These are phyloP conservation scores for Bettongia penicillata DNA, from an alignment of 2,113 vertebrate genomes.

Conservation along the genomic window DNA sequence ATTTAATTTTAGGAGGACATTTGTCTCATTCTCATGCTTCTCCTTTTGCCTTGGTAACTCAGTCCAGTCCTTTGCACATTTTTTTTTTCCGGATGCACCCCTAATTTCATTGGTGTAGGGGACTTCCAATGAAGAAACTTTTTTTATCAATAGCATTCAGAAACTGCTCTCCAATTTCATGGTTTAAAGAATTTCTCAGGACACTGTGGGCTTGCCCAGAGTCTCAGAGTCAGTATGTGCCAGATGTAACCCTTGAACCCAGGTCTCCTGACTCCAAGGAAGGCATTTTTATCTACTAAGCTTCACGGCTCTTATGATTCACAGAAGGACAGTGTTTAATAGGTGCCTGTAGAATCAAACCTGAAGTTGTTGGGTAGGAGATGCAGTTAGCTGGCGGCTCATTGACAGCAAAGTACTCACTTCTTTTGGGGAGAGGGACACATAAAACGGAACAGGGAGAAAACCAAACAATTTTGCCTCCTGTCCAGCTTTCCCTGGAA, in stretches of 20 bases:
- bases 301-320: not conserved
- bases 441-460: accelerated
- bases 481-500: not conserved
- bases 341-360: not conserved
- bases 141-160: not conserved
- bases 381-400: not conserved
- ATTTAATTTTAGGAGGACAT: not conserved
- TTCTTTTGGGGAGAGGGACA: not conserved
- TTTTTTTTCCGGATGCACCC: not conserved
- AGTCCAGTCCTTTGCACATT: not conserved
- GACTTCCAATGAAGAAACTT: not conserved
- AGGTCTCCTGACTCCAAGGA: not conserved
- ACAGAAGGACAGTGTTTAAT: not conserved
- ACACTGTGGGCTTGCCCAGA: not conserved
- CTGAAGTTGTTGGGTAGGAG: not conserved
- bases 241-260: not conserved
- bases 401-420: not conserved
- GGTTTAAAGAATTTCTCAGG: not conserved
- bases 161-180: not conserved
- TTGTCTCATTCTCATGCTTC: not conserved
- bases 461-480: not conserved
- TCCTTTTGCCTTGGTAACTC: not conserved
- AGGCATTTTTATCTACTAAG: not conserved
- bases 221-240: not conserved
- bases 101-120: not conserved